phyloP scores from a whole-genome alignment of 2,888 invertebrate genomes.

The Drosophila suboccidentalis region DNA sequence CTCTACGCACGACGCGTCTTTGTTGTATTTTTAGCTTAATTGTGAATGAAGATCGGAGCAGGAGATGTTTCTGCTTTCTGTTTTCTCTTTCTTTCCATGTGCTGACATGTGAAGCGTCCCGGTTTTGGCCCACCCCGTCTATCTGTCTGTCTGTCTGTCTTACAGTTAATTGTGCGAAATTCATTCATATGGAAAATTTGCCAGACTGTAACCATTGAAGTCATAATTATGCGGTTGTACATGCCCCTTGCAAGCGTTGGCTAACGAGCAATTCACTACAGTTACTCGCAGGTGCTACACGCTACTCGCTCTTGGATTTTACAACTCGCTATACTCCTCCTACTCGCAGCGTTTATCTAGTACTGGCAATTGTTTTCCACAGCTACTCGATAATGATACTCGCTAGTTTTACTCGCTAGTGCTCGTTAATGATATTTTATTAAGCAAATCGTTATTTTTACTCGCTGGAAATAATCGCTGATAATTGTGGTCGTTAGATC shows the following conservation, averaged over 20 bases:
- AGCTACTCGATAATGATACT: neutral
- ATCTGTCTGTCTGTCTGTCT: neutral
- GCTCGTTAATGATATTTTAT: neutral
- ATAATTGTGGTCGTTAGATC: neutral
- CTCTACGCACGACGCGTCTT: conserved; percentile 49
- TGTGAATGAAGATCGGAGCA: conserved; percentile 68
- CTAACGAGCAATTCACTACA: conserved; percentile 13
- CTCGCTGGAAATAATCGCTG: neutral
- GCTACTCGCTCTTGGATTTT: neutral
- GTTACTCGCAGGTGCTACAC: neutral
- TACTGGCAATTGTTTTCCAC: no score
- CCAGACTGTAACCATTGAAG: conserved; percentile 74
- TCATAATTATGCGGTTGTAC: conserved; percentile 68
- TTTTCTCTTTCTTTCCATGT: conserved; percentile 39
- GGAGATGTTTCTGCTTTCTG: conserved; percentile 10
- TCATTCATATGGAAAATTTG: conserved; percentile 78
- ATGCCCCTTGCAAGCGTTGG: conserved; percentile 24
- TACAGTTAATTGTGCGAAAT: conserved; percentile 71
- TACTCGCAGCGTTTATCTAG: no score
- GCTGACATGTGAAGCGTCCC: conserved; percentile 63
- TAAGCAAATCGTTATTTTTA: neutral
- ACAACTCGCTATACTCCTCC: no score
- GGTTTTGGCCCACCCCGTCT: conserved; percentile 25
- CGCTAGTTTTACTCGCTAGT: neutral
- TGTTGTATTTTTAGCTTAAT: conserved; percentile 76